phyloP scores from a whole-genome alignment of 2,888 invertebrate species.

The Hirtodrosophila duncani region DNA sequence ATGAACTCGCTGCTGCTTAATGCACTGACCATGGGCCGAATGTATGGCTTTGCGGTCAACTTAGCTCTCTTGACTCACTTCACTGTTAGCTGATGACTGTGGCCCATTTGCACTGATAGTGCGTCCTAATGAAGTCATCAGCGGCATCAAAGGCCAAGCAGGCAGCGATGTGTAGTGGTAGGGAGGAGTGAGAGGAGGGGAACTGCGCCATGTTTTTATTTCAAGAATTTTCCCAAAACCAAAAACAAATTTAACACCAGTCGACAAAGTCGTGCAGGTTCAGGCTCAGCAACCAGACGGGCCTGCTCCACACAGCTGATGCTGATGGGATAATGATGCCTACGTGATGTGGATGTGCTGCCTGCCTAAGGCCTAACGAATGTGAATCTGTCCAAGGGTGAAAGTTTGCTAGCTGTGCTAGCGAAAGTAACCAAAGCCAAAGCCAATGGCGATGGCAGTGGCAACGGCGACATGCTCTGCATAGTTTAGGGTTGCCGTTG shows the following conservation, averaged over 20 bases:
- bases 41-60: constrained; percentile 49
- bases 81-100: constrained; percentile 40
- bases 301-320: constrained; percentile 14
- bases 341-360: constrained; percentile 57
- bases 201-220: constrained; percentile 51
- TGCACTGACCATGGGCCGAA: constrained; percentile 46
- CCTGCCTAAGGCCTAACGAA: constrained; percentile 47
- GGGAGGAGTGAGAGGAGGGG: constrained; percentile 10
- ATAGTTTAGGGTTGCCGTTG: constrained; percentile 51
- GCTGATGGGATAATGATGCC: constrained; percentile 68
- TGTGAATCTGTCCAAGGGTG: constrained; percentile 37
- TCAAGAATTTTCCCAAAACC: constrained; percentile 42
- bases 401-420: constrained; percentile 55
- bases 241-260: constrained; percentile 36
- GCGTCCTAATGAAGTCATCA: constrained; percentile 68
- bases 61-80: constrained; percentile 22
- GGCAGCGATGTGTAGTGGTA: constrained; percentile 1
- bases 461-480: constrained; percentile 53
- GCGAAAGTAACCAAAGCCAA: constrained; percentile 58
- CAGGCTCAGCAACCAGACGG: too few species aligned
- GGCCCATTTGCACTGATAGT: constrained; percentile 60
- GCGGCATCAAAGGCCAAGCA: constrained; percentile 53
- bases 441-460: too few species aligned
- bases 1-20: constrained; percentile 66
- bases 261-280: constrained; percentile 9